Conservation (phyloP, 2,797 vertebrate species). For the Rhinatrema bivittatum region DNA sequence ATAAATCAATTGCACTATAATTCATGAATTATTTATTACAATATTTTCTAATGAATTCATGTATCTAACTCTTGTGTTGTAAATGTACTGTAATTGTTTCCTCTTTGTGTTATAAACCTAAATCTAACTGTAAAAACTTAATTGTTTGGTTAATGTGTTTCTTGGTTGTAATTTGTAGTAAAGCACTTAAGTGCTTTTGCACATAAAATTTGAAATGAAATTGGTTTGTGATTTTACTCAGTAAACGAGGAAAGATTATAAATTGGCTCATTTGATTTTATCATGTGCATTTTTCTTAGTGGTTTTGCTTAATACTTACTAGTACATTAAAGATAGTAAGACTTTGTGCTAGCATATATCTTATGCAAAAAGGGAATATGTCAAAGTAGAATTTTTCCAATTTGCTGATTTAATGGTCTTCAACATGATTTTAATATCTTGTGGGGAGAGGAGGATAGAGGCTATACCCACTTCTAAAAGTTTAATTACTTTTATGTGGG, state of each 20-base stretch:
- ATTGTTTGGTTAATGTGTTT: conserved; percentile 77
- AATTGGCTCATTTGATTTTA: conserved; percentile 54
- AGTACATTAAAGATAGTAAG: no score
- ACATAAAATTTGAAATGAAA: conserved; percentile 78
- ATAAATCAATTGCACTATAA: conserved; percentile 97
- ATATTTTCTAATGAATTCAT: conserved; percentile 80
- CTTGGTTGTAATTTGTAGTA: conserved; percentile 85
- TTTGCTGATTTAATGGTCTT: no score
- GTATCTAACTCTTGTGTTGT: conserved; percentile 79
- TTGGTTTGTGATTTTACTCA: conserved; percentile 70
- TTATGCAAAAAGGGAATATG: no score
- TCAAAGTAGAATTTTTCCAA: no score
- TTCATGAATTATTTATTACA: conserved; percentile 82
- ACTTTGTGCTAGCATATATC: no score
- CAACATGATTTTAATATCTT: no score
- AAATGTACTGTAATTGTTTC: conserved; percentile 82
- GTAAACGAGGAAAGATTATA: conserved; percentile 56
- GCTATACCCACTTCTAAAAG: no score
- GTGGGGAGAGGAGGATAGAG: no score
- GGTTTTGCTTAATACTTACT: no score
- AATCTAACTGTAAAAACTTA: conserved; percentile 78
- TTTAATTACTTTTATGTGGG: no score
- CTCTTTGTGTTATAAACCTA: conserved; percentile 75
- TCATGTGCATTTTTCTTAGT: no score
- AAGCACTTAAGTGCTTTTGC: conserved; percentile 91